Conservation (phyloP, 2,797 vertebrate genomes). For the Manis crassicaudata region DNA sequence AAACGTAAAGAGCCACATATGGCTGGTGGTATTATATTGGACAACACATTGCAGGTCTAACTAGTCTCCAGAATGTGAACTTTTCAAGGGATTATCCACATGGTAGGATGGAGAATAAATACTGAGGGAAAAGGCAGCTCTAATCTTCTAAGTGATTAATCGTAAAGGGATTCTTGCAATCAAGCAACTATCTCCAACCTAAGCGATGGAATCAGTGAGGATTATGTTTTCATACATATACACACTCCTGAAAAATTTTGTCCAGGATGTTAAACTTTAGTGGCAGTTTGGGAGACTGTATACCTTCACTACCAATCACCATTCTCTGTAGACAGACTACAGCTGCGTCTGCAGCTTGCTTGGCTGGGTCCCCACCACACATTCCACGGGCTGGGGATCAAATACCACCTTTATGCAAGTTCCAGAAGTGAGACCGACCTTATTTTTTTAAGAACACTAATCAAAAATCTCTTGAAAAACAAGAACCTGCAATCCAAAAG, state of each 20-base stretch:
- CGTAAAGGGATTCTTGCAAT: background rate
- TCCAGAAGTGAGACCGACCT: background rate
- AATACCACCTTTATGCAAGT: conserved; percentile 21
- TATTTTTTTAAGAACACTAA: background rate
- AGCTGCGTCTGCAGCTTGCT: background rate
- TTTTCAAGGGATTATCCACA: conserved; percentile 44
- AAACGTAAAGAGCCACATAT: background rate
- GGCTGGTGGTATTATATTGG: background rate
- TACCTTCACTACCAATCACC: background rate
- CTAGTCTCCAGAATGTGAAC: conserved; percentile 10
- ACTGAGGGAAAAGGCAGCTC: background rate
- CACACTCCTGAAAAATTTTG: background rate
- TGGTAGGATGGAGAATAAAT: conserved; percentile 30
- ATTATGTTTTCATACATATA: background rate
- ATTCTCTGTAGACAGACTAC: background rate
- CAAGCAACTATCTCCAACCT: background rate
- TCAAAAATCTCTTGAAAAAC: conserved; percentile 40
- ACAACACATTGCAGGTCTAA: background rate
- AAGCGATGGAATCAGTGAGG: background rate
- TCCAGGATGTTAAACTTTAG: background rate
- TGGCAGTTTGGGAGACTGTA: background rate
- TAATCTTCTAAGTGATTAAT: conserved; percentile 22
- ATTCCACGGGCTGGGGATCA: conserved; percentile 20
- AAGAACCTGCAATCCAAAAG: background rate
- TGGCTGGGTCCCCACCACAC: background rate